Percentiles rank a stretch among this genome's conserved stretches.
phyloP scores from a whole-genome alignment of 2,888 invertebrate species.

The Teleogryllus oceanicus region DNA sequence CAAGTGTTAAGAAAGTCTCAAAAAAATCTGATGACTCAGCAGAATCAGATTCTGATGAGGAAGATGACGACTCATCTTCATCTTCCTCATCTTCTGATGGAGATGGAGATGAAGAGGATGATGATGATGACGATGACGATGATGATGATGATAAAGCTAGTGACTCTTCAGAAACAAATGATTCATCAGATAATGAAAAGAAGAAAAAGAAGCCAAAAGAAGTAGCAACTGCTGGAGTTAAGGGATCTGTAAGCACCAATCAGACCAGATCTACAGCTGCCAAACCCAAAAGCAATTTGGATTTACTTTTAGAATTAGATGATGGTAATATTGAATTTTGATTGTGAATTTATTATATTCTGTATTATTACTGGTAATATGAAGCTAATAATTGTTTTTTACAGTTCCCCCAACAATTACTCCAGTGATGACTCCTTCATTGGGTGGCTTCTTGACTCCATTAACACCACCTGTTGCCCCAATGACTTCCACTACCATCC shows the following conservation, averaged over 20 bases:
- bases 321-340: conserved; percentile 49
- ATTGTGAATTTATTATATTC: conserved; percentile 12
- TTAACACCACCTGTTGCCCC: conserved; percentile 43
- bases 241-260: background rate
- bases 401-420: conserved; percentile 58
- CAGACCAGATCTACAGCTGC: conserved; percentile 24
- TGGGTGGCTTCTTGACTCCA: conserved; percentile 73
- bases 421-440: conserved; percentile 78
- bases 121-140: conserved; percentile 38
- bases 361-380: background rate
- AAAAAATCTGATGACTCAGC: background rate
- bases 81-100: background rate
- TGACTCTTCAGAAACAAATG: conserved; percentile 44
- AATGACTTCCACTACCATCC: conserved; percentile 35
- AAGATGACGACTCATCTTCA: background rate
- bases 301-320: conserved; percentile 79
- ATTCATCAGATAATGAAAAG: conserved; percentile 48
- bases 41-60: background rate
- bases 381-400: conserved; percentile 31
- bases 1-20: background rate
- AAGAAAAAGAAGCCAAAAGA: conserved; percentile 46
- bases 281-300: conserved; percentile 63
- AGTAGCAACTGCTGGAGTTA: background rate
- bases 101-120: conserved; percentile 32
- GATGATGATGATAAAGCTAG: conserved; percentile 39